Evolutionary conservation across 2,888 invertebrate species (phyloP), one percentile per base, ranked within the genome.

Genomic region (Dendrolimus pini): DNA sequence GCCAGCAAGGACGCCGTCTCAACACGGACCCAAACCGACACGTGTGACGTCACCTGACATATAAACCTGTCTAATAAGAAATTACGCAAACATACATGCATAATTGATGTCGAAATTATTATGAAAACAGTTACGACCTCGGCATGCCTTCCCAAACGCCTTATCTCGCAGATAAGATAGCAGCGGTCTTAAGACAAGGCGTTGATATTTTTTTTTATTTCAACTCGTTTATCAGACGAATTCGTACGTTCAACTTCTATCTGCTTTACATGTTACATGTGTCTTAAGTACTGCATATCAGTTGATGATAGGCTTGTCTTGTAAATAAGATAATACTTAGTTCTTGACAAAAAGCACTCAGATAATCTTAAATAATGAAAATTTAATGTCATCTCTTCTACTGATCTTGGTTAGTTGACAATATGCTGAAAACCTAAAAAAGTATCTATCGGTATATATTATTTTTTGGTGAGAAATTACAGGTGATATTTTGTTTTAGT

Each of bases 161-260:
- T 78, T 82, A 83, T 82, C 82, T 61, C 60, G 54, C 41, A 55
- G 82, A 82, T 81, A 78, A 82, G 76, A 80, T 80, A 78, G 65
- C 65, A 30, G 57, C 61, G 64, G 74, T 75, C 77, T 77, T 77
- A 75, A 82, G 81, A 83, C 82, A 82, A 81, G 77, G 60, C 72
- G 72, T 68, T 66, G 65, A 67, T 67, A 81, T 82, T 80, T 75
- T 64, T 71, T 73, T 64, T 66, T 65, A 70, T 75, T 74, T 72
- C 65, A 58, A 61, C 58, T 57, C 59, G 65, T 76, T 47, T 83
- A 83, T 83, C 84, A 77, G 68, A 70, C 72, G 64, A 72, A 75
- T 77, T 77, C 74, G 81, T 79, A 70, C 83, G 67, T 85, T 85
- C 83, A 85, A 84, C 84, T 82, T 77, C 67, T 67, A 74, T 76